A percentile compares a stretch with the other conserved stretches of the same genome.
Conservation (phyloP, 2,888 invertebrate species). For the Harpagoxenus sublaevis region DNA sequence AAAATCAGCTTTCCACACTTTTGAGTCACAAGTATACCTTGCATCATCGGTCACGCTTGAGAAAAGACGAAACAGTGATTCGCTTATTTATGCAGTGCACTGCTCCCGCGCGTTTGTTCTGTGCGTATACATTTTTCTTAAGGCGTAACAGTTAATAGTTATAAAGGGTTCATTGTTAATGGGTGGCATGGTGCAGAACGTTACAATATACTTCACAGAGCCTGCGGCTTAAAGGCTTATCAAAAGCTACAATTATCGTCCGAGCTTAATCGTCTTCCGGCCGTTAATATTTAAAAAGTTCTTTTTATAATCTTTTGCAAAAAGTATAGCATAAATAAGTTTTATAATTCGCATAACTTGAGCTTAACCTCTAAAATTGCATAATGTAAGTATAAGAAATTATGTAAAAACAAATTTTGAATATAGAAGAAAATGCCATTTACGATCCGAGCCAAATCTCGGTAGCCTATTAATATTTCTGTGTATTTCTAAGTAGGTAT, state of each 20-base stretch:
- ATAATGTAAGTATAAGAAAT: neutral
- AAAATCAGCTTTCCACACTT: slow-evolving; percentile 5
- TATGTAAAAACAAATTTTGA: neutral
- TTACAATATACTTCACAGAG: slow-evolving; percentile 38
- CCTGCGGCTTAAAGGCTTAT: slow-evolving; percentile 61
- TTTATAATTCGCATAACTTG: neutral
- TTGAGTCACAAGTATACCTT: slow-evolving; percentile 15
- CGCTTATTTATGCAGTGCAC: slow-evolving; percentile 30
- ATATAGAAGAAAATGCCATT: neutral
- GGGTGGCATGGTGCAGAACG: slow-evolving; percentile 38
- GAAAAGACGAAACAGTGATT: slow-evolving; percentile 15
- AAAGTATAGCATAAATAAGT: neutral
- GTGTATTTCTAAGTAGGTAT: too few relatives aligned
- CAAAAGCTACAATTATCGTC: slow-evolving; percentile 55
- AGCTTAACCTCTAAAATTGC: neutral
- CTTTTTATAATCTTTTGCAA: neutral
- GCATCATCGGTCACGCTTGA: neutral
- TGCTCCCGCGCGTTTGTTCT: neutral
- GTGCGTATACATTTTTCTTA: slow-evolving; percentile 43
- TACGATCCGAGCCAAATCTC: too few relatives aligned
- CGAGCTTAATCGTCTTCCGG: neutral
- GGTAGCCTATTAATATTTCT: too few relatives aligned
- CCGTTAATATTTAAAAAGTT: neutral
- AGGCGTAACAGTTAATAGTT: slow-evolving; percentile 52
- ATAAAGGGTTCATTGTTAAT: slow-evolving; percentile 74